Evolutionary conservation across 2,113 vertebrate genomes (phyloP).

Genomic region (Eira barbara): DNA sequence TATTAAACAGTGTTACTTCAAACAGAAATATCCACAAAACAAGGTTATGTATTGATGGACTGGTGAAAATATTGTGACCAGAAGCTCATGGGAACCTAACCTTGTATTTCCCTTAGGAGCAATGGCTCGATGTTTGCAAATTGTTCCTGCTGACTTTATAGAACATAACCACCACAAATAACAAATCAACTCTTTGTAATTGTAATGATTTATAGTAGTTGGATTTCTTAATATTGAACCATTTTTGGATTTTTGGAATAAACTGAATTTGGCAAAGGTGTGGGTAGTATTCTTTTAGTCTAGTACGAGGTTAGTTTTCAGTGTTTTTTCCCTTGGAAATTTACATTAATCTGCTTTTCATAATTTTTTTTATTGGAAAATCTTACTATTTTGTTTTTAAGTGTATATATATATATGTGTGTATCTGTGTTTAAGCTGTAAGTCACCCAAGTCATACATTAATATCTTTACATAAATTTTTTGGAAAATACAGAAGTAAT

Average conservation of each 20-base stretch:
- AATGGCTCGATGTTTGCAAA: not conserved
- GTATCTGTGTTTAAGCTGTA: not conserved
- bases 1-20: not conserved
- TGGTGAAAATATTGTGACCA: not conserved
- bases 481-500: not conserved
- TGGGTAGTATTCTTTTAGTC: not conserved
- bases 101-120: not conserved
- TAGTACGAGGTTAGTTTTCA: not conserved
- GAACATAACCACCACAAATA: not conserved
- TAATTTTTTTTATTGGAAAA: slow-evolving; percentile 25
- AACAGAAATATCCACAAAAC: not conserved
- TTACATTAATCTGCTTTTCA: not conserved
- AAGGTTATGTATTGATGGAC: not conserved
- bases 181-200: not conserved
- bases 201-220: not conserved
- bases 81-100: not conserved
- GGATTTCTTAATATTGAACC: slow-evolving; percentile 7
- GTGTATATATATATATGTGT: not conserved
- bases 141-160: slow-evolving; percentile 1
- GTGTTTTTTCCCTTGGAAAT: not conserved
- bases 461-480: slow-evolving; percentile 8
- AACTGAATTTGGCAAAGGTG: slow-evolving; percentile 8
- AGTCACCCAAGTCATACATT: not conserved
- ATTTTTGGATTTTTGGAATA: slow-evolving; percentile 35
- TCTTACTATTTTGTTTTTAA: slow-evolving; percentile 2